These are phyloP conservation scores for Stegostoma tigrinum DNA, from an alignment of 2,113 vertebrate genomes.

Conservation along the genomic window DNA sequence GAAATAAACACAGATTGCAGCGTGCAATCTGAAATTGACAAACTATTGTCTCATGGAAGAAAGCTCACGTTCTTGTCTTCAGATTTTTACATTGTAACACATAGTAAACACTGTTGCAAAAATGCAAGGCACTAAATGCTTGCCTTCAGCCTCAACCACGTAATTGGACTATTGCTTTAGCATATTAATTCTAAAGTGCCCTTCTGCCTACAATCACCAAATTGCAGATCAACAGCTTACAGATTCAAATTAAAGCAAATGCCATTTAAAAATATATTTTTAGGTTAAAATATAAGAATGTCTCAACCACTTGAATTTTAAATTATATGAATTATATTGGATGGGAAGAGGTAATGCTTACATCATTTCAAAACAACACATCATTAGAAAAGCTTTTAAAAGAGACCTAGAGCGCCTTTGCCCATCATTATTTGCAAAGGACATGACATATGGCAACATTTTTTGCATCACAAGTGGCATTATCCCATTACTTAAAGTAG, in stretches of 20 bases:
- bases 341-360: conserved; percentile 1
- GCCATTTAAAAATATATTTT: neutral
- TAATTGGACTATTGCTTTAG: conserved; percentile 11
- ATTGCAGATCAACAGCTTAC: neutral
- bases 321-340: conserved; percentile 20
- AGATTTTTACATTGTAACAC: neutral
- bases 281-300: neutral
- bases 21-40: neutral
- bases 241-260: conserved; percentile 13
- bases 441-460: conserved; percentile 18
- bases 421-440: conserved; percentile 17
- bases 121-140: neutral
- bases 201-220: neutral
- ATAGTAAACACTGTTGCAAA: neutral
- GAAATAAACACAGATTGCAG: neutral
- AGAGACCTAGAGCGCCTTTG: neutral
- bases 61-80: neutral
- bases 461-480: conserved; percentile 13
- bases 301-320: conserved; percentile 16
- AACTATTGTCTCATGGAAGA: neutral
- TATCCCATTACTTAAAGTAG: conserved; percentile 16
- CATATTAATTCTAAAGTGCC: conserved; percentile 16
- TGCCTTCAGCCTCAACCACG: neutral
- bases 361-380: conserved; percentile 15
- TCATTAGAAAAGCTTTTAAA: conserved; percentile 33